Percentiles rank a stretch among this genome's conserved stretches.
Conservation (phyloP, 2,888 invertebrate genomes). For the Drosophila kambysellisi region DNA sequence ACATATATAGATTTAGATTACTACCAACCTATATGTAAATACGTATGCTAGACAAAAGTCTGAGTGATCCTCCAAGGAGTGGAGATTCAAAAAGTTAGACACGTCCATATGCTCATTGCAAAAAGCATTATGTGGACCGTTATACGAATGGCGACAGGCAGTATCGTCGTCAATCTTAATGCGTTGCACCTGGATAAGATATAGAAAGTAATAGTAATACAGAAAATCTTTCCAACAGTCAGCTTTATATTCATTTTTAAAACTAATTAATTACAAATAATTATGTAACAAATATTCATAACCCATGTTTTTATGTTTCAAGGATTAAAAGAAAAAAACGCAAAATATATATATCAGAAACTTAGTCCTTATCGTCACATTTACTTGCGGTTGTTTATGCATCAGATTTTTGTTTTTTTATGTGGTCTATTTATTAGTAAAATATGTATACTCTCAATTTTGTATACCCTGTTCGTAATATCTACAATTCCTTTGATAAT, state of each 20-base stretch:
- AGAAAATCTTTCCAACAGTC: neutral
- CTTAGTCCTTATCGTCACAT: neutral
- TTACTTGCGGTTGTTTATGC: neutral
- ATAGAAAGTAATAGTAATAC: neutral
- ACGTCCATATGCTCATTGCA: conserved; percentile 99
- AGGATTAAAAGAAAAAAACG: neutral
- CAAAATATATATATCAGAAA: neutral
- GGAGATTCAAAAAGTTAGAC: conserved; percentile 98
- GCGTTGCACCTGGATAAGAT: conserved; percentile 79
- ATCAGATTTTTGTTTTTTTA: too few species aligned
- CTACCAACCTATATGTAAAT: conserved; percentile 91
- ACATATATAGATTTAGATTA: neutral
- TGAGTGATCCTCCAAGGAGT: conserved; percentile 98
- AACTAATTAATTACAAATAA: neutral
- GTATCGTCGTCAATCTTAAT: conserved; percentile 96
- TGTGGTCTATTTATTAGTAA: too few species aligned
- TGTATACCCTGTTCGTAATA: too few species aligned
- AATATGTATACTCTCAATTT: too few species aligned
- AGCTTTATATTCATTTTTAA: neutral
- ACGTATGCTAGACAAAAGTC: conserved; percentile 99
- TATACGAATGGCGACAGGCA: conserved; percentile 88
- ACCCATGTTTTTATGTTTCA: neutral
- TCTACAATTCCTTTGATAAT: too few species aligned
- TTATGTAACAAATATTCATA: neutral
- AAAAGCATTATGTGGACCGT: conserved; percentile 93